phyloP scores from a whole-genome alignment of 1,140 invertebrate genomes.

The Scaptomyza graminum region DNA sequence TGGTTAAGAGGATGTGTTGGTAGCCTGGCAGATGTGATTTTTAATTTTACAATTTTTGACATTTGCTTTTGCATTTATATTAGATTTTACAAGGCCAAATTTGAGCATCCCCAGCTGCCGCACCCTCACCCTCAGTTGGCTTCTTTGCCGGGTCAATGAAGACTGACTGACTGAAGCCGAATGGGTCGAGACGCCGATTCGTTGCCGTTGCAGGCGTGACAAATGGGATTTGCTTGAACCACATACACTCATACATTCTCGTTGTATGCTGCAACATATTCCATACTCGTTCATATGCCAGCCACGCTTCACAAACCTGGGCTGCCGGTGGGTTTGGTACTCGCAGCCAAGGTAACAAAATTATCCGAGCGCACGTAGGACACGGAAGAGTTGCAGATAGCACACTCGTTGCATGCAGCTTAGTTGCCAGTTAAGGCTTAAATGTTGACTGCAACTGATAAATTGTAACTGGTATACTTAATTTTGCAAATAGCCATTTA shows the following conservation, averaged over 20 bases:
- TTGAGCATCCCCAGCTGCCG: conserved; percentile 1
- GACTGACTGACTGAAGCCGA: conserved; percentile 44
- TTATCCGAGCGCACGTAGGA: conserved; percentile 33
- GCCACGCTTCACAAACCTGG: conserved; percentile 25
- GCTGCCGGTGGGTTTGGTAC: not conserved
- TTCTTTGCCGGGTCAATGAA: conserved; percentile 45
- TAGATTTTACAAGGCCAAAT: conserved; percentile 70
- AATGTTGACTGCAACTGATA: conserved; percentile 39
- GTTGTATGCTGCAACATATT: conserved; percentile 39
- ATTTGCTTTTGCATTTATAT: conserved; percentile 81
- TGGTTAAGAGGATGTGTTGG: not conserved
- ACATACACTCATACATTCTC: conserved; percentile 13
- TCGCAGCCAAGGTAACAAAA: conserved; percentile 42
- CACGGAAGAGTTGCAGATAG: conserved; percentile 30
- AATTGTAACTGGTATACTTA: conserved; percentile 27
- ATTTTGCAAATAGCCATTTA: conserved; percentile 30
- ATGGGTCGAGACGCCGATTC: conserved; percentile 40
- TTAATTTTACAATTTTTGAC: conserved; percentile 82
- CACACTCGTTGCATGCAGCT: conserved; percentile 2
- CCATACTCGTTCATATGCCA: conserved; percentile 41
- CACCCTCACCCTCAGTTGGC: not conserved
- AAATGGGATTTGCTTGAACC: conserved; percentile 62
- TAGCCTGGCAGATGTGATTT: conserved; percentile 65
- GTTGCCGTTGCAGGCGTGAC: conserved; percentile 68
- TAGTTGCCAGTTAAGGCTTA: conserved; percentile 34